These are phyloP conservation scores for Umimayanthus chanpuru DNA, from an alignment of 92 coral and sea anemone genomes.

Conservation along the genomic window DNA sequence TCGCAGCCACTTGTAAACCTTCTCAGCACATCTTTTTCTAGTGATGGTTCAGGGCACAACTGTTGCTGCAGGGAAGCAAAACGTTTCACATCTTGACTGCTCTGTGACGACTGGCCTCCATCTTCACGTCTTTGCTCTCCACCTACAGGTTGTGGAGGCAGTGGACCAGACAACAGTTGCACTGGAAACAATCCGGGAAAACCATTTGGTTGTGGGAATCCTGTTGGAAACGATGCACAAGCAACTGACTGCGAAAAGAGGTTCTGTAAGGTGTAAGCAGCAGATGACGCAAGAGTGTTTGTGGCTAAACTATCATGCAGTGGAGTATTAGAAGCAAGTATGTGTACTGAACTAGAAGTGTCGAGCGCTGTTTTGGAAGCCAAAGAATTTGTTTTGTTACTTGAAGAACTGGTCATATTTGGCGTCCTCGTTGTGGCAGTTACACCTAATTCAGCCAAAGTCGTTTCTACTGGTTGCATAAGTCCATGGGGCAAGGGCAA, in stretches of 20 bases:
- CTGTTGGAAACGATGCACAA: not conserved
- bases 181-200: constrained; percentile 7
- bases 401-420: not conserved
- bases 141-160: not conserved
- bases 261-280: not conserved
- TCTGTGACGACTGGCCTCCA: not conserved
- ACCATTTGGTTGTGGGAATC: not conserved
- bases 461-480: constrained; percentile 16
- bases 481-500: constrained; percentile 8
- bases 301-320: not conserved
- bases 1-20: not conserved
- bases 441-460: not conserved
- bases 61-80: not conserved
- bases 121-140: not conserved
- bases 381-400: not conserved
- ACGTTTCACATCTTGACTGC: not conserved
- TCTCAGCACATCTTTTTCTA: not conserved
- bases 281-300: not conserved
- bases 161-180: not conserved
- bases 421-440: not conserved
- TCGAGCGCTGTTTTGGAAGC: constrained; percentile 9
- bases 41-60: not conserved
- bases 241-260: not conserved
- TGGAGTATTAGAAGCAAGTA: not conserved
- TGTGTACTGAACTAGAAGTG: not conserved